Evolutionary conservation across 2,797 vertebrate species (phyloP), one percentile per base, ranked within the genome.

Genomic region (Rhynchonycteris naso): DNA sequence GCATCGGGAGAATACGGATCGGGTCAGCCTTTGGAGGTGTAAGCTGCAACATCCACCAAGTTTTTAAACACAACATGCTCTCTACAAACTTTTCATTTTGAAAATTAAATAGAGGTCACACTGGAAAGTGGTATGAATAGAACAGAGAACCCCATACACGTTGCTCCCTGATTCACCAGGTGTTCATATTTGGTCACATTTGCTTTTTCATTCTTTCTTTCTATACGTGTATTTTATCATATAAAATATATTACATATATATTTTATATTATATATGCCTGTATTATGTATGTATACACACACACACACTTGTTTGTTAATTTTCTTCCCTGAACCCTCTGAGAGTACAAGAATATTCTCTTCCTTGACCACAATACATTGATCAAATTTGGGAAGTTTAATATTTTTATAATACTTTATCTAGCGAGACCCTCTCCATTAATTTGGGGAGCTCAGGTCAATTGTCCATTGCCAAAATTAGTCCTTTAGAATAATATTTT

Each of bases 31-130:
- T 96, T 92, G 63, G 79, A 92, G 96, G 74, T 86, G 81, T 74
- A 96, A 76, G 90, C 78, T 69, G 59, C 21, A 88, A 88, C 82
- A 96, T 83, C 74, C 85, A 93, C 95, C 93, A 94, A 90, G 96
- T 68, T 96, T 93, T 76, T 74, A 85, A 92, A 94, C n/a, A 88
- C 59, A 35, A 52, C 13, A 38, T 28, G 38, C 69, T 86, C 68
- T 22, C 26, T 13, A 56, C 82, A 75, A 85, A 69, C 66, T 83
- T 50, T 66, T 78, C 82, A 58, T 82, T 88, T 86, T 89, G 82
- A 61, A 88, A 95, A 83, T 76, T 43, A 43, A 84, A 89, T 26
- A 86, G 65, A 59, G 69, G 72, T 91, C 80, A 74, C 50, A 54
- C 35, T 88, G 59, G 28, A 85, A 97, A 82, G 16, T 16, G 24